Base-by-base conservation (phyloP, 2,797 vertebrate genomes). In the Cirrhinus mrigala region DNA sequence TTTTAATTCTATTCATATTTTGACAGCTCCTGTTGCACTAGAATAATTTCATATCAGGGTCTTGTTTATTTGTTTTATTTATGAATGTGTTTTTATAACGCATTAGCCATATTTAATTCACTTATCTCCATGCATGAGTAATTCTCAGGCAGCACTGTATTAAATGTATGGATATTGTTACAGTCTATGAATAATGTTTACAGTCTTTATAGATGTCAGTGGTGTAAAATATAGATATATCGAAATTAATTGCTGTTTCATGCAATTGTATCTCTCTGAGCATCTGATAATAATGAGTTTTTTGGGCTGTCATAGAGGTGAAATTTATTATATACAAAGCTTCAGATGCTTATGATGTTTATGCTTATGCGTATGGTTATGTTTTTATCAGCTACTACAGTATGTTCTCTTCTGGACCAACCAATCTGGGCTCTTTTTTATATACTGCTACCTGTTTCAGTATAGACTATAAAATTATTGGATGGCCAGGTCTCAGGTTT, bases 111-210 rank as follows among this genome's bases (percentile, higher is more conserved):
- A 60, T 75, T 74, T 52, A n/a, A n/a, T 69, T 81, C 2, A 44
- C 40, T 18, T 27, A 71, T 18, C 8, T 27, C 64, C 50, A 54
- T 69, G 22, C 37, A 58, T 46, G n/a, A 58, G 79, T 5, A 82
- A 60, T 60, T 82, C 37, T 82, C 68, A 82, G 33, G 68, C 66
- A 70, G 16, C 33, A 56, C 66, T 70, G 48, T 40, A 68, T 52
- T 80, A 52, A 18, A 81, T 54, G 22, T 44, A 33, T 70, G n/a
- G 37, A 29, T 27, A 46, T 58, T 56, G 37, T n/a, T 54, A 18
- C 15, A 24, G 10, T 46, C 60, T 48, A 66, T 64, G 4, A 10
- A 69, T 68, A n/a, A 56, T 14, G 18, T 27, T 54, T n/a, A 68
- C 62, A n/a, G 6, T 71, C 71, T 15, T 29, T 73, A 29, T 24